Evolutionary conservation across 2,888 invertebrate genomes (phyloP), one percentile per base, ranked within the genome.

Genomic region (Blastobasis lacticolella): DNA sequence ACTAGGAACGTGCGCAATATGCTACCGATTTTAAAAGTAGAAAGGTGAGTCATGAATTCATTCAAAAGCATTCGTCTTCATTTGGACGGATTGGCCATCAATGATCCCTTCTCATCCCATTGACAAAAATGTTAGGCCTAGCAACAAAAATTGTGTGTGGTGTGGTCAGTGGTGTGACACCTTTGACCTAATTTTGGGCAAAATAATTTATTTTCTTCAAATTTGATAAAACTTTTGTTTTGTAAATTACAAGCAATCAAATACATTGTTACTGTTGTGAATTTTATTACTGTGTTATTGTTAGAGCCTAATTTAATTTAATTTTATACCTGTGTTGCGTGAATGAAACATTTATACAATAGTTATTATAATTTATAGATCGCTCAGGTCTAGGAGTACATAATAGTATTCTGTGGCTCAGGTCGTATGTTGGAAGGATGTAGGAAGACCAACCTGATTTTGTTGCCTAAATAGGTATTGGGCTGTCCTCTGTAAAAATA

Each of bases 81-180:
- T 61, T 67, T 59, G 37, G 65, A 55, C 51, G 73, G 50, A 23
- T 23, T 23, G 23, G 2, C 67, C 57, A 49, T 52, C 56, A 56
- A 65, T 67, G 63, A 68, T 23, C 23, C 23, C n/a, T n/a, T n/a
- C n/a, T 23, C 3, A 23, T 68, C 62, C 58, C 69, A 77, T 74
- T 78, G 75, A 71, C 71, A 67, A 10, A 38, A 47, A 44, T 48
- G 47, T 49, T 51, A 49, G 55, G 52, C 42, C 2, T 3, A 61
- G 59, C 23, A 23, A 64, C 56, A 69, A 63, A 68, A 63, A 66
- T 62, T 59, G 23, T 64, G 66, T 64, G 23, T 23, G 23, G 66
- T 63, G 67, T 76, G n/a, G n/a, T n/a, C n/a, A n/a, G n/a, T n/a
- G 72, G 73, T 73, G 75, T 78, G 74, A 76, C 69, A 70, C 69